Evolutionary conservation across 1,140 invertebrate genomes (phyloP), one percentile per base, ranked within the genome.

Genomic region (Caerostris darwini): DNA sequence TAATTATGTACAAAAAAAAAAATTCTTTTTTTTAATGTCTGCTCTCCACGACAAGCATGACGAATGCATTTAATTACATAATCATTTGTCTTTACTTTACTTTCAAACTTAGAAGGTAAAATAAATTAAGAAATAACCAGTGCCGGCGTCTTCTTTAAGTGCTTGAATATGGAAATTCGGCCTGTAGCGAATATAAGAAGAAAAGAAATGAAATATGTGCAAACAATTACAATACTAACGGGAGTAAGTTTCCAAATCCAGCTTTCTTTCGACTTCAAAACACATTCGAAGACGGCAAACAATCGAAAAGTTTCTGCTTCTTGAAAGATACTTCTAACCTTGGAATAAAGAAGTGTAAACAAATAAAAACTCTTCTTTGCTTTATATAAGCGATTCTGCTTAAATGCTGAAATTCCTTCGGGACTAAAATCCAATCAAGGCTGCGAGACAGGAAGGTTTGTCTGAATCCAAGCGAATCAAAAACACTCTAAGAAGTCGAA

Each of bases 381-480:
- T 50, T 90, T 90, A 12, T 56, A 58, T 71, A 56, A 71, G 53
- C 57, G 57, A 77, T 71, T 90, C 53, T 54, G 71, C 81, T 92
- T 85, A 61, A 85, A 92, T 34, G 59, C 50, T 7, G 81, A 5
- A n/a, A 92, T 67, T 92, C 90, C 90, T 10, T 4, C n/a, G 90
- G 82, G 90, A 92, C 12, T n/a, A 85, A 71, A 85, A 92, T 92
- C 90, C 90, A 92, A 92, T 92, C 90, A 92, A 92, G 59, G 64
- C 19, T 19, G 58, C 7, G 10, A 64, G 90, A 69, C 34, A 85
- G 17, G 50, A 85, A 50, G 67, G 59, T 85, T 61, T n/a, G n/a
- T 56, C 82, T 67, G 77, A 61, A 67, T 92, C 59, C 34, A 92
- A 92, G 58, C 50, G 59, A 61, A 85, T 58, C 77, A 85, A 92